Evolutionary conservation across 2,888 invertebrate genomes (phyloP).

Genomic region (Agrochola lychnidis): DNA sequence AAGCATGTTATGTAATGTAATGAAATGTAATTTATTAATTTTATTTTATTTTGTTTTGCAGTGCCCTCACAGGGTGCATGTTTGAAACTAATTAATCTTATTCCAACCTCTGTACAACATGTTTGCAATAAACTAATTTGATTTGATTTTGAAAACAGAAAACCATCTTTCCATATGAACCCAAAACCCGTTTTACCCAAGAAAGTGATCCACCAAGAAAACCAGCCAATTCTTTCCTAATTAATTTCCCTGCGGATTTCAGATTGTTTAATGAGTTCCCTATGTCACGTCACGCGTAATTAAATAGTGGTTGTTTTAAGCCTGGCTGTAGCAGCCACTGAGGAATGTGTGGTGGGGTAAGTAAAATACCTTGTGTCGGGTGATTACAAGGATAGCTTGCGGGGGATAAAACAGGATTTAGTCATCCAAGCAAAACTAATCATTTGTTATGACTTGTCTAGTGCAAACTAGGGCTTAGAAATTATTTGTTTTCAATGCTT

Average conservation of each 20-base stretch:
- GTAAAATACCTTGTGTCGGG: conserved; percentile 34
- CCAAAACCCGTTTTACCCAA: background rate
- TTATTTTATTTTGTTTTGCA: too few species aligned
- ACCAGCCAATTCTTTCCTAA: conserved; percentile 18
- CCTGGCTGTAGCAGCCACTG: conserved; percentile 38
- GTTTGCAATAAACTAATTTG: too few species aligned
- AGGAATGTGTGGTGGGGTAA: conserved; percentile 43
- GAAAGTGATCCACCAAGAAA: background rate
- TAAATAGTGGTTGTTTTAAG: conserved; percentile 56
- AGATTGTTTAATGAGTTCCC: conserved; percentile 47
- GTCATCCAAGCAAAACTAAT: conserved; percentile 3
- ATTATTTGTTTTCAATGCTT: background rate
- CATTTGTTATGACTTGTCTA: conserved; percentile 13
- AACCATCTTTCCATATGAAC: background rate
- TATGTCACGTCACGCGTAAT: conserved; percentile 44
- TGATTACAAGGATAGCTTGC: conserved; percentile 20
- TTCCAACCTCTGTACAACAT: too few species aligned
- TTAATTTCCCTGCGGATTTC: conserved; percentile 37
- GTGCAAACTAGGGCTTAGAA: background rate
- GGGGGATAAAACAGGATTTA: conserved; percentile 7
- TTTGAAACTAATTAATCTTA: too few species aligned
- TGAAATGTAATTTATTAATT: too few species aligned
- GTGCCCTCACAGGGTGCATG: too few species aligned
- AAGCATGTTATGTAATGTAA: too few species aligned
- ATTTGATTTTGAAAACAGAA: too few species aligned